Percentiles rank a stretch among this genome's conserved stretches.
Conservation (phyloP, 2,797 vertebrate species). For the Sparidentex hasta region DNA sequence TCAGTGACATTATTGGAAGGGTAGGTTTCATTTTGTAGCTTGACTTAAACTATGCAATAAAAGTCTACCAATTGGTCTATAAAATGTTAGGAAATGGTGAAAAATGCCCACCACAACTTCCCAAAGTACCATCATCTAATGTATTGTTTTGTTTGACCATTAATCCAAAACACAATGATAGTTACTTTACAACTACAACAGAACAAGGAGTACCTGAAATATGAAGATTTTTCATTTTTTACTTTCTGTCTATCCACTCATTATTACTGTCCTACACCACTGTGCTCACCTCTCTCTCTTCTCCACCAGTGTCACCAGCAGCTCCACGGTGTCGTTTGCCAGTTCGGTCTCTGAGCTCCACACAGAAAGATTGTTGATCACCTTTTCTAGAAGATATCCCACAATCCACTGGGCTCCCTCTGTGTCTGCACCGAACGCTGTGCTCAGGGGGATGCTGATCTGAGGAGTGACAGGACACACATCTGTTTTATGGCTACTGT, state of each 20-base stretch:
- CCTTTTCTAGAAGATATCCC: constrained; percentile 98
- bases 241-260: neutral
- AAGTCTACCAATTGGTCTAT: neutral
- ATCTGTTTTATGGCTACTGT: neutral
- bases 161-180: neutral
- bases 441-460: constrained; percentile 97
- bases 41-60: neutral
- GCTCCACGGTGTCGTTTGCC: constrained; percentile 97
- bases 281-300: constrained; percentile 93
- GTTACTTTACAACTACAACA: neutral
- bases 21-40: neutral
- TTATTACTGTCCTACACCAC: rapidly evolving
- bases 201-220: neutral
- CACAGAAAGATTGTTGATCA: constrained; percentile 97
- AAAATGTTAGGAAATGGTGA: neutral
- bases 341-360: constrained; percentile 98
- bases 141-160: neutral
- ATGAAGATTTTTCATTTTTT: too few species aligned
- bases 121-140: neutral
- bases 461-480: constrained; percentile 70
- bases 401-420: constrained; percentile 99
- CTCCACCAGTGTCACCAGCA: constrained; percentile 97
- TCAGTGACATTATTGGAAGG: neutral
- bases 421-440: constrained; percentile 96
- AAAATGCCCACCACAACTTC: neutral